Conservation (phyloP, 2,888 invertebrate species). For the Lycocerus yunnanus region DNA sequence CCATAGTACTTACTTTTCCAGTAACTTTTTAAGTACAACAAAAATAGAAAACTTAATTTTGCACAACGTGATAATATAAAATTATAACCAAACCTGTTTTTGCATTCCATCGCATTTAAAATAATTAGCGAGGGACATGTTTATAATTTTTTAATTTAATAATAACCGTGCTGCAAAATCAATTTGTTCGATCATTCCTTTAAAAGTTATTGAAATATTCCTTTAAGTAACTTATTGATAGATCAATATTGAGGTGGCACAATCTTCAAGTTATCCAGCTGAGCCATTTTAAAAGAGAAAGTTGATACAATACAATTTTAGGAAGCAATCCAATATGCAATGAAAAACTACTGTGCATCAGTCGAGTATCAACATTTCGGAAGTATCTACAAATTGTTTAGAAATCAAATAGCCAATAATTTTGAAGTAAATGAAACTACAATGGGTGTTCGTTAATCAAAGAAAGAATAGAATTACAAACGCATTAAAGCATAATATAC, state of each 20-base stretch:
- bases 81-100: too few relatives aligned
- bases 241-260: neutral
- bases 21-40: neutral
- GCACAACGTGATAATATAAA: too few relatives aligned
- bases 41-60: neutral
- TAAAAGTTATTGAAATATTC: neutral
- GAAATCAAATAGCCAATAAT: neutral
- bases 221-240: neutral
- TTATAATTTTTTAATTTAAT: neutral
- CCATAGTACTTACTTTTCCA: neutral
- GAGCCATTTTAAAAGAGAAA: neutral
- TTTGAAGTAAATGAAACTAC: neutral
- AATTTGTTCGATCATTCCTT: neutral
- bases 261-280: neutral
- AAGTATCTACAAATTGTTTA: neutral
- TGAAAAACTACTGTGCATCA: neutral
- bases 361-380: neutral
- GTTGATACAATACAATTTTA: neutral
- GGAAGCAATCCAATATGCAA: neutral
- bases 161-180: neutral
- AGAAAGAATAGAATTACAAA: neutral
- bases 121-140: neutral
- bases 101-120: neutral
- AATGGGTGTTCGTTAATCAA: conserved; percentile 3
- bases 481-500: conserved; percentile 5